Base-by-base conservation (phyloP, 2,888 invertebrate species). In the Macaria liturata region DNA sequence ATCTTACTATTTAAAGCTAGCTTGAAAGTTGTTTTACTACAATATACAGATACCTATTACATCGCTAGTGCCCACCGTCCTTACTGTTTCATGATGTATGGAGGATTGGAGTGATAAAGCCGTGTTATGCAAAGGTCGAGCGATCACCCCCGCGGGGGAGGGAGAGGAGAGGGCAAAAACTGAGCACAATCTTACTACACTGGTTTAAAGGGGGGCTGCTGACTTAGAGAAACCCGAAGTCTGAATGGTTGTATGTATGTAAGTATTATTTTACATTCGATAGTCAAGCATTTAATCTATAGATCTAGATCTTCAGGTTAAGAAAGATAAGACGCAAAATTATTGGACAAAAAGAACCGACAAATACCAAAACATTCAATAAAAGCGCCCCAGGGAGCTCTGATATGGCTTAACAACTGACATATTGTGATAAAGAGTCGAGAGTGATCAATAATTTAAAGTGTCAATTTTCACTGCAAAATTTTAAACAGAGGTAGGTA, bases 41-140 rank as follows among this genome's bases (percentile, higher is more conserved):
- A 20, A 20, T 20, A 20, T 20, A 20, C 2, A 20, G 2, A 20
- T 20, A 20, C 20, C 1, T 20, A 20, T 20, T 20, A 20, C 20
- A 20, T 20, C 20, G 4, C 34, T 37, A 37, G 34, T 37, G 5
- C 0, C 4, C 5, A 37, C 1, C 5, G 1, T 7, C 34, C 34
- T 6, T 37, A 37, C 34, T 37, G 34, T 20, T 20, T 20, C 20
- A 7, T 7, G 34, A 6, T 37, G 7, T 37, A 37, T 37, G 34
- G 0, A 37, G 7, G 5, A 37, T 37, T 37, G 42, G n/a, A 9
- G 49, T 32, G 49, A 58, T 58, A 54, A 54, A 49, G 40, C 46
- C 54, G 49, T 54, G 51, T 59, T 51, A 59, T 54, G 59, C 51
- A 47, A 59, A 59, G 59, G 53, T 53, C 53, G 57, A 57, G 44